These are phyloP conservation scores for Remorina albescens DNA, from an alignment of 2,797 vertebrate species.

Conservation along the genomic window DNA sequence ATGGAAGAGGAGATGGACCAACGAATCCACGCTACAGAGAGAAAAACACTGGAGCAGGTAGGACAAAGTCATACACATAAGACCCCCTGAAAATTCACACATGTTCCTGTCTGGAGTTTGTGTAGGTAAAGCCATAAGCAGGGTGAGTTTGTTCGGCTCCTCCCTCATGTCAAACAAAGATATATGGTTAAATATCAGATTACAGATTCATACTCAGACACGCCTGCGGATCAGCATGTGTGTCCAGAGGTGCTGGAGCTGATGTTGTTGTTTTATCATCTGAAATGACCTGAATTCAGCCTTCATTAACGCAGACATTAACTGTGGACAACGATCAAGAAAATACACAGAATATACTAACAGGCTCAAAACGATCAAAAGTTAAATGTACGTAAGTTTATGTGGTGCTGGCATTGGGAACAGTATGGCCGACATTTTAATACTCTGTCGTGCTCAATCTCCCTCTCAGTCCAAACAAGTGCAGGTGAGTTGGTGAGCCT, in stretches of 20 bases:
- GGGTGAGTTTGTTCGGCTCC: conserved; percentile 56
- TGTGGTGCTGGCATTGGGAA: background rate
- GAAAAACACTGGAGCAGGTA: conserved; percentile 90
- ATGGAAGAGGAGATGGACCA: conserved; percentile 99
- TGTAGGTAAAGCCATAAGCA: conserved; percentile 42
- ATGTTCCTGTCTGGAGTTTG: conserved; percentile 40
- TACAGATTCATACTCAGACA: conserved; percentile 53
- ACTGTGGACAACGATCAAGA: too few species aligned
- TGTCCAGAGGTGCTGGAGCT: conserved; percentile 31
- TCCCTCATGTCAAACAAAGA: conserved; percentile 77
- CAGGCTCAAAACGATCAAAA: too few species aligned
- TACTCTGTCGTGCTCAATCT: background rate
- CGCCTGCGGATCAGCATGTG: conserved; percentile 41
- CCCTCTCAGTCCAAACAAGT: too few species aligned
- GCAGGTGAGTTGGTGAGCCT: too few species aligned
- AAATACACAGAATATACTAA: background rate
- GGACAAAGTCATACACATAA: conserved; percentile 19
- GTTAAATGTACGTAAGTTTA: background rate
- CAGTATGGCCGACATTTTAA: background rate
- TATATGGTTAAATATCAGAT: conserved; percentile 38
- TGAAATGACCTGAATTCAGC: background rate
- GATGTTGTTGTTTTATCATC: background rate
- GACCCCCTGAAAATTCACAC: background rate
- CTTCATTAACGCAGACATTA: too few species aligned
- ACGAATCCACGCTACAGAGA: conserved; percentile 91